phyloP scores from a whole-genome alignment of 2,888 invertebrate species.

The Dromius quadrimaculatus region DNA sequence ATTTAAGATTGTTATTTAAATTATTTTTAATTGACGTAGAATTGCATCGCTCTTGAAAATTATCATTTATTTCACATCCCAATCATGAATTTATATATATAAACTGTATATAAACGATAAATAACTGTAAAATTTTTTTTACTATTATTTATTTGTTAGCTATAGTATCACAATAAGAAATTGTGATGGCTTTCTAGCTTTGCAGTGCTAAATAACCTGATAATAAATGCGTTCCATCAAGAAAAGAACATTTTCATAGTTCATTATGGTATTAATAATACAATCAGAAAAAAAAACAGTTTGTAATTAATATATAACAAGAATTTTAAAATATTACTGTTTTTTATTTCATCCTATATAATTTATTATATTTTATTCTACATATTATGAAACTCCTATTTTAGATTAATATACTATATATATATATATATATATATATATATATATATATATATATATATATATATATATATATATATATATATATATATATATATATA shows the following conservation, averaged over 20 bases:
- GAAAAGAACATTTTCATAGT: conserved; percentile 48
- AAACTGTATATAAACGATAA: conserved; percentile 43
- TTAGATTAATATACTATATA: too few species aligned
- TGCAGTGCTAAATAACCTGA: conserved; percentile 47
- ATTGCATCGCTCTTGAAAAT: conserved; percentile 20
- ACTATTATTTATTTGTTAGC: conserved; percentile 51
- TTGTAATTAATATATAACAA: conserved; percentile 51
- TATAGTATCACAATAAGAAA: conserved; percentile 44
- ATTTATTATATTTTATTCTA: background rate
- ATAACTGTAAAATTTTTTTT: conserved; percentile 44
- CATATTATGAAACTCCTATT: too few species aligned
- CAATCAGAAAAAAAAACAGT: conserved; percentile 48
- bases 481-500: too few species aligned
- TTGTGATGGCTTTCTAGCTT: conserved; percentile 52
- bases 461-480: too few species aligned
- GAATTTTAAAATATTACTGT: conserved; percentile 38
- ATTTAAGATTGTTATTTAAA: conserved; percentile 47
- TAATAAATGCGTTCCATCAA: conserved; percentile 46
- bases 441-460: too few species aligned
- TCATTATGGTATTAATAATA: conserved; percentile 48
- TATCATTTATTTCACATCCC: conserved; percentile 12
- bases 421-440: too few species aligned
- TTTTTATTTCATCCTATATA: conserved; percentile 14
- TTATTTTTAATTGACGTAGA: conserved; percentile 36
- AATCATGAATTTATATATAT: conserved; percentile 44